A percentile compares a stretch with the other conserved stretches of the same genome.
phyloP scores from a whole-genome alignment of 2,797 vertebrate genomes.

The Thaleichthys pacificus region DNA sequence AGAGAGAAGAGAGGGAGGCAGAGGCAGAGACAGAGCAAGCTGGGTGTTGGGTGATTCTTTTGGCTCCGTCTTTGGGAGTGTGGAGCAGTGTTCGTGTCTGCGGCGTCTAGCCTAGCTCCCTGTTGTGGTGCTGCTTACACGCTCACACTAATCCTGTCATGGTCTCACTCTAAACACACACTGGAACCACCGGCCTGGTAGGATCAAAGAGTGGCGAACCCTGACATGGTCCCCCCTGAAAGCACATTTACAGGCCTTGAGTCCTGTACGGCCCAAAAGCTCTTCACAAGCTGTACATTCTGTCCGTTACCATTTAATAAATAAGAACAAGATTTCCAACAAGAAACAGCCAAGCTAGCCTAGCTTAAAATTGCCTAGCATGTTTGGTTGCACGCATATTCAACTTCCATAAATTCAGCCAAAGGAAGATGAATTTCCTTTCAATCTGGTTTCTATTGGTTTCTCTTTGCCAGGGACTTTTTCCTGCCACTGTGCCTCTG shows the following conservation, averaged over 20 bases:
- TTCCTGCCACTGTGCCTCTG: not conserved
- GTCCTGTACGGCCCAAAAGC: not conserved
- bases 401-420: not conserved
- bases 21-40: not conserved
- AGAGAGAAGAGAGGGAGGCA: not conserved
- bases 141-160: conserved; percentile 29
- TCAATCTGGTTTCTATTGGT: not conserved
- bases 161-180: conserved; percentile 12
- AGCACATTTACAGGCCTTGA: not conserved
- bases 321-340: not conserved
- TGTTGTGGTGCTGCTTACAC: conserved; percentile 38
- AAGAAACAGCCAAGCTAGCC: not conserved
- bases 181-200: not conserved
- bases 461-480: not conserved
- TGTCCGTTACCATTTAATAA: too few relatives aligned
- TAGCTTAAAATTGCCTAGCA: not conserved
- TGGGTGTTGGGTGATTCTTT: conserved; percentile 16
- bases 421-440: not conserved
- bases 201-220: conserved; percentile 18
- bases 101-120: conserved; percentile 27
- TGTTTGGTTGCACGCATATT: not conserved
- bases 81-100: conserved; percentile 33
- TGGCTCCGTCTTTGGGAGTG: conserved; percentile 25
- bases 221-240: conserved; percentile 12
- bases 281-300: too few relatives aligned